Percentiles rank a stretch among this genome's conserved stretches.
phyloP scores from a whole-genome alignment of 2,888 invertebrate genomes.

The Panorpa germanica region DNA sequence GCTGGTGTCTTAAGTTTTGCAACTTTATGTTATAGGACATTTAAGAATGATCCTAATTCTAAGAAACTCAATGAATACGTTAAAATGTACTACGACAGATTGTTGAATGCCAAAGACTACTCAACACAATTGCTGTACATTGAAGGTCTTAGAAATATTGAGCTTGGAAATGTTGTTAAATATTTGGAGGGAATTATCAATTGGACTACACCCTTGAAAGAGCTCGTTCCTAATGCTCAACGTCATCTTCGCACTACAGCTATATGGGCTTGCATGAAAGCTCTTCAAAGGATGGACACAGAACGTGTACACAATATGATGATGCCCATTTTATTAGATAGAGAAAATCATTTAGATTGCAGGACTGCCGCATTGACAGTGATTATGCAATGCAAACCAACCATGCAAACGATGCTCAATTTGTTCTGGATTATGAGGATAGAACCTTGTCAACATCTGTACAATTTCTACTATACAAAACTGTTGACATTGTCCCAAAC shows the following conservation, averaged over 20 bases:
- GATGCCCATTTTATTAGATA: conserved; percentile 27
- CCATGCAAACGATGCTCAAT: conserved; percentile 21
- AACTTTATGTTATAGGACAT: conserved; percentile 22
- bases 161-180: conserved; percentile 20
- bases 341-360: conserved; percentile 21
- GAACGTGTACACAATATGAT: conserved; percentile 19
- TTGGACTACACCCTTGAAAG: conserved; percentile 18
- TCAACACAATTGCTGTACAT: conserved; percentile 23
- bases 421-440: conserved; percentile 25
- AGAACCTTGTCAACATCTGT: conserved; percentile 25
- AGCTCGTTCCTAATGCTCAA: conserved; percentile 15
- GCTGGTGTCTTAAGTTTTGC: conserved; percentile 25
- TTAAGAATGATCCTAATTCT: conserved; percentile 10
- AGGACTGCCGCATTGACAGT: conserved; percentile 24
- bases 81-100: conserved; percentile 14
- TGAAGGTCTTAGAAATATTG: conserved; percentile 26
- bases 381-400: conserved; percentile 21
- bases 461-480: conserved; percentile 27
- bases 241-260: conserved; percentile 22
- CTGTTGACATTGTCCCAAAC: conserved; percentile 23
- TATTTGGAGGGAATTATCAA: conserved; percentile 23
- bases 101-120: conserved; percentile 17
- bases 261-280: conserved; percentile 21
- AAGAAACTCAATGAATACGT: conserved; percentile 15
- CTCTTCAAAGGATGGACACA: conserved; percentile 14